Conservation (phyloP, 2,797 vertebrate genomes). For the Threskiornis aethiopicus region DNA sequence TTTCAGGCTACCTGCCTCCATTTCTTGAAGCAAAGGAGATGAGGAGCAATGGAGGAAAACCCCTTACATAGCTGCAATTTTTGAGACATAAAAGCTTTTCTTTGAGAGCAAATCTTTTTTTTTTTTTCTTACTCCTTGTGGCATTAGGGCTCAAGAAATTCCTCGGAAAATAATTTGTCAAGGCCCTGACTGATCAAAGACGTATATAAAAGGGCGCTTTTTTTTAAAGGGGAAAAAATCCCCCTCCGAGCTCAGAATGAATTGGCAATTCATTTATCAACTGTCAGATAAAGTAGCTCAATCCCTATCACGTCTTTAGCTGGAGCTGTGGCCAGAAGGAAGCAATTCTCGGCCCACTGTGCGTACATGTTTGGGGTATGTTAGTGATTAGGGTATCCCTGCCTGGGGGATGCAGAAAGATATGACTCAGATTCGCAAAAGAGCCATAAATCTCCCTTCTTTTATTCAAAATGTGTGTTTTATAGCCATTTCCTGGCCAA, state of each 20-base stretch:
- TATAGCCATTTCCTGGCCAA: conserved; percentile 78
- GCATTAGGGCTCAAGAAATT: conserved; percentile 74
- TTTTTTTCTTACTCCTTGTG: neutral
- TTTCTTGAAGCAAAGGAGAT: neutral
- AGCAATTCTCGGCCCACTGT: conserved; percentile 76
- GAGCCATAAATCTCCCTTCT: conserved; percentile 78
- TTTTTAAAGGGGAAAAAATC: conserved; percentile 17
- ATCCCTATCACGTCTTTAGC: conserved; percentile 71
- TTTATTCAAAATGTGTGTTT: conserved; percentile 82
- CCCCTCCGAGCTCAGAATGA: conserved; percentile 70
- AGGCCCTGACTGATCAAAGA: conserved; percentile 77
- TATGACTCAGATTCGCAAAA: conserved; percentile 80
- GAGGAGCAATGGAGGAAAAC: conserved; percentile 24
- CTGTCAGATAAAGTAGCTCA: conserved; percentile 78
- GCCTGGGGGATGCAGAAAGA: conserved; percentile 77
- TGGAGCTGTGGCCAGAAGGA: conserved; percentile 75
- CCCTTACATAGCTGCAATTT: conserved; percentile 29
- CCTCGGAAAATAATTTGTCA: conserved; percentile 81
- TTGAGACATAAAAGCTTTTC: conserved; percentile 69
- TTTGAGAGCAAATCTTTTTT: conserved; percentile 50
- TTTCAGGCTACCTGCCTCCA: neutral
- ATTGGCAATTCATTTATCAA: conserved; percentile 78
- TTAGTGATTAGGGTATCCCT: conserved; percentile 80
- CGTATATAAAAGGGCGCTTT: conserved; percentile 70
- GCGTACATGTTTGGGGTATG: conserved; percentile 77